Percentiles rank a stretch among this genome's conserved stretches.
Conservation (phyloP, 2,113 vertebrate genomes). For the Danionella cerebrum region DNA sequence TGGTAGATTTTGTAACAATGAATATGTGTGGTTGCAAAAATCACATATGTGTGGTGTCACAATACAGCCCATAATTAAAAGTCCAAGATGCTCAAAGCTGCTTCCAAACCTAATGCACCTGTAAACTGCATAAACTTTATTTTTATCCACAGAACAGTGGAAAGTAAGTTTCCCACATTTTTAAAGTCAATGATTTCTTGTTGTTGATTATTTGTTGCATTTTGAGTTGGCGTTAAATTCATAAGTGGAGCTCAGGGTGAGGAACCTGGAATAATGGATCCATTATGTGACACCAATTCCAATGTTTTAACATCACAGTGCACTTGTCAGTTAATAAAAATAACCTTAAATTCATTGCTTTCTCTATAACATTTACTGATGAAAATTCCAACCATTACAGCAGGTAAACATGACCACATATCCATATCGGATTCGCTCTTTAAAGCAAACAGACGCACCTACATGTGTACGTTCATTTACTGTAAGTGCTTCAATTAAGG, state of each 20-base stretch:
- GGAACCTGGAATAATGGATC: background rate
- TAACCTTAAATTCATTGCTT: background rate
- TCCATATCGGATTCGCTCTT: slow-evolving; percentile 32
- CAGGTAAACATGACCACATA: slow-evolving; percentile 35
- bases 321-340: slow-evolving; percentile 4
- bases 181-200: too few relatives aligned
- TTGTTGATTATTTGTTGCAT: too few relatives aligned
- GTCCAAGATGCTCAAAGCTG: too few relatives aligned
- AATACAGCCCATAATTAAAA: too few relatives aligned
- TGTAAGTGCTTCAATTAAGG: slow-evolving; percentile 37
- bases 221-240: too few relatives aligned
- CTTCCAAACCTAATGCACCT: too few relatives aligned
- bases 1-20: background rate
- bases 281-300: background rate
- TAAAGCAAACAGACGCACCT: slow-evolving; percentile 16
- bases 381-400: slow-evolving; percentile 32
- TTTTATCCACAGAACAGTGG: too few relatives aligned
- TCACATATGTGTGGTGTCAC: too few relatives aligned
- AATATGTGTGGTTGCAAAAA: background rate
- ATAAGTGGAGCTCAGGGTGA: background rate
- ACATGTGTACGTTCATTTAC: slow-evolving; percentile 29
- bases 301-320: background rate
- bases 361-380: background rate
- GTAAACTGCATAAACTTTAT: too few relatives aligned
- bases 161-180: too few relatives aligned